These are phyloP conservation scores for Rhea americana DNA, from an alignment of 2,113 vertebrate species.

Conservation along the genomic window DNA sequence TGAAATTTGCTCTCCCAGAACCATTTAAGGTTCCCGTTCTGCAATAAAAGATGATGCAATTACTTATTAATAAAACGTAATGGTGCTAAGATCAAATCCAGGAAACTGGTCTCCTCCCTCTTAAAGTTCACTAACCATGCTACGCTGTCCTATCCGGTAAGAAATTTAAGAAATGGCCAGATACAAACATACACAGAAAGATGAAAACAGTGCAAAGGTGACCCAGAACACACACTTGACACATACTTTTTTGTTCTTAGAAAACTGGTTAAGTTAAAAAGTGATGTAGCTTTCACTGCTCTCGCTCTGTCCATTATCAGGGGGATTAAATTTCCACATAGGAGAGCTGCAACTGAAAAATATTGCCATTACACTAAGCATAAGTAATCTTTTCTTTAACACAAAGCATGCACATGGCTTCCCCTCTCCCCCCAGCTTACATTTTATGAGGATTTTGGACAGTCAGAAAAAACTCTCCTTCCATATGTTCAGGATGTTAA, in stretches of 20 bases:
- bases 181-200: not conserved
- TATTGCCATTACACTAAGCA: conserved; percentile 27
- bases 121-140: not conserved
- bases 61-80: conserved; percentile 15
- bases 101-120: not conserved
- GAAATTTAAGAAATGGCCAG: not conserved
- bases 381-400: conserved; percentile 38
- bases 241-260: not conserved
- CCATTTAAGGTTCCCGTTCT: not conserved
- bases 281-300: not conserved
- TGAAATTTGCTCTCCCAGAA: not conserved
- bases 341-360: conserved; percentile 44
- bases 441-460: conserved; percentile 39
- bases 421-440: conserved; percentile 57
- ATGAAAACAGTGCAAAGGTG: not conserved
- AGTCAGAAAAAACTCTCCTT: conserved; percentile 56
- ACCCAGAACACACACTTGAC: conserved; percentile 6
- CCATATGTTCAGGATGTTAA: conserved; percentile 54
- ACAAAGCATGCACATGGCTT: conserved; percentile 45
- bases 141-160: not conserved
- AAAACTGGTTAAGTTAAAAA: conserved; percentile 17
- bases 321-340: not conserved
- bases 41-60: conserved; percentile 19
- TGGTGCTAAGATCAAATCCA: not conserved
- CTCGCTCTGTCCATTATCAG: not conserved